phyloP scores from a whole-genome alignment of 1,140 invertebrate genomes.

The Metaphire vulgaris region DNA sequence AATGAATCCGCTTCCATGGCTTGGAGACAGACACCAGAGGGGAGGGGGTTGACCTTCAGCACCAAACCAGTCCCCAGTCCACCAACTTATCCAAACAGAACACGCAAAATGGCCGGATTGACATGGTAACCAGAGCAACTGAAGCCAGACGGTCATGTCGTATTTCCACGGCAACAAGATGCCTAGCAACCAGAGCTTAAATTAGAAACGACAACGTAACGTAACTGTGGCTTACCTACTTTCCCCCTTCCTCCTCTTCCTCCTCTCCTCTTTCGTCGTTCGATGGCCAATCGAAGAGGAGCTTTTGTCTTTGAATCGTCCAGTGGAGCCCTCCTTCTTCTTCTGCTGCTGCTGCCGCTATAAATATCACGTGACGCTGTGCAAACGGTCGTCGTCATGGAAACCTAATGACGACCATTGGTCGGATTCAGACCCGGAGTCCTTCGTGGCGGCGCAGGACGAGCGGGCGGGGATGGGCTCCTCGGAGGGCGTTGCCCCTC shows the following conservation, averaged over 20 bases:
- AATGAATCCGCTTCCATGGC: no score
- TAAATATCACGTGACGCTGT: background rate
- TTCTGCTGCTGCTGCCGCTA: background rate
- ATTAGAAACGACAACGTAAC: background rate
- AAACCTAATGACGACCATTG: background rate
- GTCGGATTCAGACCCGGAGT: background rate
- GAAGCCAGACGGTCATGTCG: no score
- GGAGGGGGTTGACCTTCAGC: no score
- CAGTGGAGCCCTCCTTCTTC: no score
- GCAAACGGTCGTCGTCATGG: background rate
- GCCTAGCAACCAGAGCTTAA: background rate
- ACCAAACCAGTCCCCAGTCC: no score
- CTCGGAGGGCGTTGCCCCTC: background rate
- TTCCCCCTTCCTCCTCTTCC: background rate
- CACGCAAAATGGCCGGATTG: no score
- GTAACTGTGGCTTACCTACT: background rate
- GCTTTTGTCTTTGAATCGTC: no score
- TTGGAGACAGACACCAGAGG: no score
- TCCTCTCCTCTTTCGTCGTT: no score
- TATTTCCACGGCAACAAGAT: background rate
- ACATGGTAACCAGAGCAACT: no score
- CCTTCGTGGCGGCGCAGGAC: background rate
- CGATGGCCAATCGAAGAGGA: background rate
- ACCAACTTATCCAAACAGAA: no score
- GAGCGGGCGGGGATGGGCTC: background rate